Base-by-base conservation (phyloP, 2,797 vertebrate species). In the Pangasius mekongensis region DNA sequence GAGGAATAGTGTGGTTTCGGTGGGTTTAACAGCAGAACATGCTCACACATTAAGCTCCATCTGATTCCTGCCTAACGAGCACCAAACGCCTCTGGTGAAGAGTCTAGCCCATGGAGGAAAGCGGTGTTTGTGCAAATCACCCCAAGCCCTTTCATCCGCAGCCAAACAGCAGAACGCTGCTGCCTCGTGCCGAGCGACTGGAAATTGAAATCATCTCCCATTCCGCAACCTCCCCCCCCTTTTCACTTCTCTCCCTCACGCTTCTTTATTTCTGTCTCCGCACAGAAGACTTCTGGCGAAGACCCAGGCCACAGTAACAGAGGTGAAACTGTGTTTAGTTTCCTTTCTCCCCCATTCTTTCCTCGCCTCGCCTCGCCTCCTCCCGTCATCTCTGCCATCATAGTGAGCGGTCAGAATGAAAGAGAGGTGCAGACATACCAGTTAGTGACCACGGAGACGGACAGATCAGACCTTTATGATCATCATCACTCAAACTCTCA, bases 31-130 rank as follows among this genome's bases (percentile, higher is more conserved):
- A 89, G 91, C 93, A 93, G 92, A 95, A 94, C 95, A 95, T 94
- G 95, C 94, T 96, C 92, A 33, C 94, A 94, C 94, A 94, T 95
- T 95, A 94, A 93, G 91, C 94, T 91, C 92, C 92, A 93, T 93
- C 93, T 89, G 94, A 96, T 94, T 93, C 85, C 30, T 4, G 78
- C 87, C 92, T 93, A 92, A 93, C 91, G 90, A 91, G 88, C 87
- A 87, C 92, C 91, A 86, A 88, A 86, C 83, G 60, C 89, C 89
- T 92, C 67, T 91, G 91, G 93, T 94, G 93, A 67, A 91, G 86
- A 93, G 93, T 94, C 93, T 89, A 90, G 87, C 90, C 87, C 33
- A 87, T 73, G 89, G 89, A 78, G 80, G 86, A 91, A 92, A 92
- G 92, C 89, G 87, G 90, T 90, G 91, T 92, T 69, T 83, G 85